Evolutionary conservation across 1,140 invertebrate species (phyloP).

Genomic region (Sitophilus oryzae): DNA sequence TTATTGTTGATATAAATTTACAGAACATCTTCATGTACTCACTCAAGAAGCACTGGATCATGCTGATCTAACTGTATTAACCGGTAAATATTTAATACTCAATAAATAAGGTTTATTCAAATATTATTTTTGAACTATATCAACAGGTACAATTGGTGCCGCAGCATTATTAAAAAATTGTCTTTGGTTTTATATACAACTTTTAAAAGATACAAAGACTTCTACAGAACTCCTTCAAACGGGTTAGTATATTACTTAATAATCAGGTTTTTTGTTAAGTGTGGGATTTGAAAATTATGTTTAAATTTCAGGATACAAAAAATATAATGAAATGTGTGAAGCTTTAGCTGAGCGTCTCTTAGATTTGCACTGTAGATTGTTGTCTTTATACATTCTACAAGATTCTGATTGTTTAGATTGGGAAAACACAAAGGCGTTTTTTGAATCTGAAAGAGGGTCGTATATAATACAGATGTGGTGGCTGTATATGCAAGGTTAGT

Average conservation of each 20-base stretch:
- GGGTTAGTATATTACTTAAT: not conserved
- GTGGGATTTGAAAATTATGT: constrained; percentile 5
- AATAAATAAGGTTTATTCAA: not conserved
- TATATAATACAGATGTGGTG: constrained; percentile 80
- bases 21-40: constrained; percentile 68
- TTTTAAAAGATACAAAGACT: constrained; percentile 46
- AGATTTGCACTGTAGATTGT: constrained; percentile 67
- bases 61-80: constrained; percentile 69
- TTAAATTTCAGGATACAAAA: constrained; percentile 54
- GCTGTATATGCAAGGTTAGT: constrained; percentile 72
- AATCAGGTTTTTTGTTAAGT: not conserved
- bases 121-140: not conserved
- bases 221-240: constrained; percentile 39
- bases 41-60: constrained; percentile 76
- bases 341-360: constrained; percentile 70
- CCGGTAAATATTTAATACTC: constrained; percentile 47
- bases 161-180: constrained; percentile 70
- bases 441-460: constrained; percentile 64
- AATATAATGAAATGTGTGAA: constrained; percentile 73
- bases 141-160: constrained; percentile 60
- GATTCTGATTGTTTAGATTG: constrained; percentile 67
- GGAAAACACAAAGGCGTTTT: constrained; percentile 56
- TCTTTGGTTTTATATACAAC: constrained; percentile 64
- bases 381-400: constrained; percentile 71
- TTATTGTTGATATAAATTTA: constrained; percentile 19